These are phyloP conservation scores for Sebastes itinus DNA, from an alignment of 2,797 vertebrate species.

Conservation along the genomic window DNA sequence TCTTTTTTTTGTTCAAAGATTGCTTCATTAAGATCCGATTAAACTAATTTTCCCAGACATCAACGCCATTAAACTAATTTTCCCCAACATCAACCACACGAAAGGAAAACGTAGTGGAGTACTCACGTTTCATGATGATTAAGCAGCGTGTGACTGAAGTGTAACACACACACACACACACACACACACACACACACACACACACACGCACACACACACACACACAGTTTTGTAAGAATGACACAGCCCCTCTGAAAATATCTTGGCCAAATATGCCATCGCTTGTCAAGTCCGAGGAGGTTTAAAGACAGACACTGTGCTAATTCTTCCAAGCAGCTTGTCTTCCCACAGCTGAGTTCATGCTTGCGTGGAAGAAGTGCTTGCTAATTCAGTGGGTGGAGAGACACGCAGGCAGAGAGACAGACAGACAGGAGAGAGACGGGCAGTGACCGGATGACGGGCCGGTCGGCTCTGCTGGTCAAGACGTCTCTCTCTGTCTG, in stretches of 20 bases:
- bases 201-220: neutral
- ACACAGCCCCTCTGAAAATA: constrained; percentile 50
- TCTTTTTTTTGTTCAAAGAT: constrained; percentile 22
- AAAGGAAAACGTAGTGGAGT: constrained; percentile 27
- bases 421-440: constrained; percentile 45
- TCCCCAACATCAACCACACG: constrained; percentile 23
- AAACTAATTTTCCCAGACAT: constrained; percentile 22
- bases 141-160: constrained; percentile 52
- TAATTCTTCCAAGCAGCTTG: constrained; percentile 68
- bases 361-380: constrained; percentile 50
- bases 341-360: constrained; percentile 59
- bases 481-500: constrained; percentile 56
- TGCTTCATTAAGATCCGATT: constrained; percentile 40
- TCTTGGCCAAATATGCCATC: constrained; percentile 52
- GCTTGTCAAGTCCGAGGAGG: constrained; percentile 57
- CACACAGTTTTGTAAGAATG: constrained; percentile 23
- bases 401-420: constrained; percentile 19
- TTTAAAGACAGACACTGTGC: constrained; percentile 56
- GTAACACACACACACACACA: neutral
- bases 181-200: neutral
- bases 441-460: constrained; percentile 39
- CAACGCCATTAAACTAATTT: constrained; percentile 21
- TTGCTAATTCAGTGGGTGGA: constrained; percentile 58
- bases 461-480: constrained; percentile 42
- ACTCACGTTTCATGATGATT: constrained; percentile 60